Conservation (phyloP, 2,113 vertebrate species). For the Lepus timidus region DNA sequence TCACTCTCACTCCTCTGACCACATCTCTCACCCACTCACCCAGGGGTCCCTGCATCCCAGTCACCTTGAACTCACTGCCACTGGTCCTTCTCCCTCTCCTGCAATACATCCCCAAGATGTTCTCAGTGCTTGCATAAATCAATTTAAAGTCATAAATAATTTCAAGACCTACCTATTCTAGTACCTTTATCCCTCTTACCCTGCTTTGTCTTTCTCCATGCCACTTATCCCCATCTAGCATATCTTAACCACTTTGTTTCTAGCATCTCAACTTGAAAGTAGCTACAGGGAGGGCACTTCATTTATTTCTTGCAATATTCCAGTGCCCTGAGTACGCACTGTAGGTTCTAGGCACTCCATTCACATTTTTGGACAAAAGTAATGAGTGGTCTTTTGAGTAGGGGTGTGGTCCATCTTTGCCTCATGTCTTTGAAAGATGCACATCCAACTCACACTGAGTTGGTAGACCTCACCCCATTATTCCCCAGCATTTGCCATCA, state of each 20-base stretch:
- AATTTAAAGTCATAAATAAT: background rate
- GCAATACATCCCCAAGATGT: background rate
- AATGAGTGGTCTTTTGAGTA: background rate
- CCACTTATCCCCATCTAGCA: background rate
- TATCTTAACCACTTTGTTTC: background rate
- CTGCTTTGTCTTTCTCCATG: background rate
- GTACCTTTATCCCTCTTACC: background rate
- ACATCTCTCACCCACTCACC: background rate
- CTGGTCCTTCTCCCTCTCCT: background rate
- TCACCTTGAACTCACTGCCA: background rate
- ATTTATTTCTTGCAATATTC: background rate
- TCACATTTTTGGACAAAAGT: background rate
- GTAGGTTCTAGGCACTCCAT: background rate
- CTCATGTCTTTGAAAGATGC: background rate
- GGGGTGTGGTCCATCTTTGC: background rate
- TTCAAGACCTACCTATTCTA: background rate
- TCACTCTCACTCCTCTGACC: background rate
- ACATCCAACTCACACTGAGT: background rate
- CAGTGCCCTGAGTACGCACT: background rate
- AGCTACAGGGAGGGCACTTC: background rate
- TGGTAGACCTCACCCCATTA: background rate
- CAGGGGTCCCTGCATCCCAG: too few species aligned
- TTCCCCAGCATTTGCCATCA: background rate
- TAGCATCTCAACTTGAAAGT: background rate
- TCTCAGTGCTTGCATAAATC: background rate